Conservation (phyloP, 2,113 vertebrate genomes). For the Phoxinus phoxinus region DNA sequence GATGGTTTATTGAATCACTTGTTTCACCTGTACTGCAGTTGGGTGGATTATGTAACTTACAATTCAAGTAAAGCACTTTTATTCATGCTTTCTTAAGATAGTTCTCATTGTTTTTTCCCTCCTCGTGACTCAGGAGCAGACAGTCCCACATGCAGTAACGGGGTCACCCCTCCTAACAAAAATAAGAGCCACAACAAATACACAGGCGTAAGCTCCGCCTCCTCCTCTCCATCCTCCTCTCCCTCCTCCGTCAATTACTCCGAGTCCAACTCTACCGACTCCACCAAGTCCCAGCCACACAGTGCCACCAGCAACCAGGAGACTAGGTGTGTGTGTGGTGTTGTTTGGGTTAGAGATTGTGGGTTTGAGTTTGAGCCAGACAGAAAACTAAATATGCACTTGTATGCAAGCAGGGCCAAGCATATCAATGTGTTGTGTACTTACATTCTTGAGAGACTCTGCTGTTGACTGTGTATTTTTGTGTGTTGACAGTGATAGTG, state of each 20-base stretch:
- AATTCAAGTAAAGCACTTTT: not conserved
- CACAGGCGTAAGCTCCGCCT: slow-evolving; percentile 88
- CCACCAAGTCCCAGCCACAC: slow-evolving; percentile 96
- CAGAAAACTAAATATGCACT: not conserved
- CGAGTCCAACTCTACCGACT: slow-evolving; percentile 97
- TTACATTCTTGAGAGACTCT: not conserved
- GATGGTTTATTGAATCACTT: not conserved
- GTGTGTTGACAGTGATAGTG: slow-evolving; percentile 84
- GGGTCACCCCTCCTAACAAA: slow-evolving; percentile 86
- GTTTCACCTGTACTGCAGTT: not conserved
- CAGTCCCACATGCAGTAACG: slow-evolving; percentile 97
- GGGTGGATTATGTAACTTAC: not conserved
- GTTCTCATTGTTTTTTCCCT: not conserved
- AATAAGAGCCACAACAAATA: slow-evolving; percentile 93
- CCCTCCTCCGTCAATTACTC: slow-evolving; percentile 98
- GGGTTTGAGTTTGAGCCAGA: slow-evolving; percentile 57
- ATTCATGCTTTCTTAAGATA: not conserved
- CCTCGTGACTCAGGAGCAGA: slow-evolving; percentile 81
- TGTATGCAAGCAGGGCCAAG: not conserved
- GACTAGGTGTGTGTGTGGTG: slow-evolving; percentile 82
- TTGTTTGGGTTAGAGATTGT: not conserved
- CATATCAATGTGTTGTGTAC: not conserved
- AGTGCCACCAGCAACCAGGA: slow-evolving; percentile 97
- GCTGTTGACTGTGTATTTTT: not conserved
- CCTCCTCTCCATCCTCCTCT: slow-evolving; percentile 91